Percentiles rank a stretch among this genome's conserved stretches.
Conservation (phyloP, 2,113 vertebrate species). For the Guaruba guarouba region DNA sequence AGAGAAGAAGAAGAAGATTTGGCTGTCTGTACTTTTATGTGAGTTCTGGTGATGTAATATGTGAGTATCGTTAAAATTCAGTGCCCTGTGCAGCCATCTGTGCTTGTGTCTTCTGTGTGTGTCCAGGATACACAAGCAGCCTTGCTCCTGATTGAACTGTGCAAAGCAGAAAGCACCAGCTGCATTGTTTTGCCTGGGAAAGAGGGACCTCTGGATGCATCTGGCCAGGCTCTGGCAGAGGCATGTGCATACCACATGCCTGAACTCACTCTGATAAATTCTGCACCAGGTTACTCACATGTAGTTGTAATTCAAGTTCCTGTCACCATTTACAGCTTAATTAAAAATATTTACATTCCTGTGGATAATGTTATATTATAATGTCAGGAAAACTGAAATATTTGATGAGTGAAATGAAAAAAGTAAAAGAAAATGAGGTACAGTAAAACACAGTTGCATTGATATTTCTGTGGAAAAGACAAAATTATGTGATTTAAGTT, state of each 20-base stretch:
- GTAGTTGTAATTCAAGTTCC: not conserved
- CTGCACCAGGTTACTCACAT: not conserved
- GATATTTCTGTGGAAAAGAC: not conserved
- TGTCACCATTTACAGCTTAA: not conserved
- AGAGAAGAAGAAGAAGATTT: not conserved
- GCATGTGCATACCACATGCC: not conserved
- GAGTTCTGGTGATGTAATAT: not conserved
- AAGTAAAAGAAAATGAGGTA: not conserved
- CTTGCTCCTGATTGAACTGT: rapidly evolving
- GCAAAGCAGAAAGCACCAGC: not conserved
- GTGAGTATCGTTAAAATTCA: not conserved
- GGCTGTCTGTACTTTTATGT: not conserved
- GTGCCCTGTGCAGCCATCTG: rapidly evolving
- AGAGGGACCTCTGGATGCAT: not conserved
- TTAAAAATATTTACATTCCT: not conserved
- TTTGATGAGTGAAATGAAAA: not conserved
- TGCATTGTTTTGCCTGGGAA: rapidly evolving
- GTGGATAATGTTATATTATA: not conserved
- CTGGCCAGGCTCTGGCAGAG: rapidly evolving
- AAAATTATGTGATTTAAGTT: not conserved
- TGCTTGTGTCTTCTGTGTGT: too few relatives aligned
- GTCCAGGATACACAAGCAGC: rapidly evolving
- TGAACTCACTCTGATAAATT: not conserved
- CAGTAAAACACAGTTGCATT: not conserved
- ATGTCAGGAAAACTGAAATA: not conserved